Percentiles rank a stretch among this genome's conserved stretches.
Conservation (phyloP, 2,113 vertebrate genomes). For the Thunnus thynnus region DNA sequence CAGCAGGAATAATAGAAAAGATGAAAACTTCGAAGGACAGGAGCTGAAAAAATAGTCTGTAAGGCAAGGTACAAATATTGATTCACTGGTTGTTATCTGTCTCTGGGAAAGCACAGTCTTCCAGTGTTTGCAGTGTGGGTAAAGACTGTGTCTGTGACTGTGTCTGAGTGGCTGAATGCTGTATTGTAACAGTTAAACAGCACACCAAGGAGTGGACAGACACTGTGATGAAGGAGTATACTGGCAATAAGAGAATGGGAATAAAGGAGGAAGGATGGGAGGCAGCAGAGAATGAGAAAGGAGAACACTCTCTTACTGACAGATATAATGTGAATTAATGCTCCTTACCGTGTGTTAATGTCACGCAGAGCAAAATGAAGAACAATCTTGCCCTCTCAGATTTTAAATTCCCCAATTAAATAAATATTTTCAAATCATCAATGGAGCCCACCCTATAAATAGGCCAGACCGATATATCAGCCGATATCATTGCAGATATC, state of each 20-base stretch:
- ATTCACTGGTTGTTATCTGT: constrained; percentile 25
- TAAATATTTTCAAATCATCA: background rate
- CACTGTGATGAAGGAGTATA: constrained; percentile 22
- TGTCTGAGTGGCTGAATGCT: constrained; percentile 35
- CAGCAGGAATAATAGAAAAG: constrained; percentile 12
- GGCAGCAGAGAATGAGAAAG: background rate
- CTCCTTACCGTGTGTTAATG: background rate
- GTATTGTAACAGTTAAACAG: constrained; percentile 27
- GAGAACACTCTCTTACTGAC: background rate
- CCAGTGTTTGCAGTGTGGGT: constrained; percentile 3
- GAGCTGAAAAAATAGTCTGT: constrained; percentile 23
- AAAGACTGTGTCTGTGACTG: constrained; percentile 6
- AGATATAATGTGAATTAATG: constrained; percentile 1
- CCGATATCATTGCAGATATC: no score
- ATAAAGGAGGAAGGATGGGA: background rate
- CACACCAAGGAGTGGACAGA: constrained; percentile 24
- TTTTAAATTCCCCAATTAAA: background rate
- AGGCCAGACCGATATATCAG: no score
- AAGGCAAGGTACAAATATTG: constrained; percentile 35
- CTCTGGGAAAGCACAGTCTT: constrained; percentile 6
- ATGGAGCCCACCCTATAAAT: no score
- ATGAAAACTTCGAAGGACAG: constrained; percentile 30
- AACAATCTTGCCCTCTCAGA: background rate
- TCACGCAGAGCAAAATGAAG: background rate
- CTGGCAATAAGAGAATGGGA: background rate